Evolutionary conservation across 2,797 vertebrate species (phyloP).

Genomic region (Denticeps clupeoides): DNA sequence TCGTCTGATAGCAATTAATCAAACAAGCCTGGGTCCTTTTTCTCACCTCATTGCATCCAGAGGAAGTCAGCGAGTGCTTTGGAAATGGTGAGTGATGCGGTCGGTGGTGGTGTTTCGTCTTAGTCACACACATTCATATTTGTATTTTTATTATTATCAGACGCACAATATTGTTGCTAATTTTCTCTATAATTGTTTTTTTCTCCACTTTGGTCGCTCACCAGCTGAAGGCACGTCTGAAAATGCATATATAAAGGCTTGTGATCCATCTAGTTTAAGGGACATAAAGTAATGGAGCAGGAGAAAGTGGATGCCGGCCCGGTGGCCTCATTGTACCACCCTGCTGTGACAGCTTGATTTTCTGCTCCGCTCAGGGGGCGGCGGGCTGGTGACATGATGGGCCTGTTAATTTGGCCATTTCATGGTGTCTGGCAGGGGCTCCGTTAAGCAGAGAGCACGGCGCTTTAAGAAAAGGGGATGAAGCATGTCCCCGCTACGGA

Average conservation of each 20-base stretch:
- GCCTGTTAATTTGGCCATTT: slow-evolving; percentile 84
- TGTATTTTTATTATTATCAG: too few relatives aligned
- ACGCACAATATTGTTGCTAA: too few relatives aligned
- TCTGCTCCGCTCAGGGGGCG: slow-evolving; percentile 68
- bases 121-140: too few relatives aligned
- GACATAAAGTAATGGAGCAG: slow-evolving; percentile 75
- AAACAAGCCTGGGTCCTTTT: slow-evolving; percentile 39
- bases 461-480: slow-evolving; percentile 62
- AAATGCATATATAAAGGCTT: slow-evolving; percentile 65
- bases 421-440: slow-evolving; percentile 74
- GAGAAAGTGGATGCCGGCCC: slow-evolving; percentile 58
- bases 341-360: slow-evolving; percentile 89
- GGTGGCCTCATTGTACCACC: slow-evolving; percentile 45
- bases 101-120: too few relatives aligned
- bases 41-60: slow-evolving; percentile 43
- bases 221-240: slow-evolving; percentile 60
- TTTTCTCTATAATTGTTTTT: too few relatives aligned
- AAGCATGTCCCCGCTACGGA: slow-evolving; percentile 73
- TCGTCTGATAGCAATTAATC: slow-evolving; percentile 65
- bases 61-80: neutral
- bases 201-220: too few relatives aligned
- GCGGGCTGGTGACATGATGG: slow-evolving; percentile 69
- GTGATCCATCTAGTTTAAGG: slow-evolving; percentile 69
- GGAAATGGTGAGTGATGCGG: too few relatives aligned
- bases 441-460: slow-evolving; percentile 38